Evolutionary conservation across 2,888 invertebrate genomes (phyloP).

Genomic region (Elegia similella): DNA sequence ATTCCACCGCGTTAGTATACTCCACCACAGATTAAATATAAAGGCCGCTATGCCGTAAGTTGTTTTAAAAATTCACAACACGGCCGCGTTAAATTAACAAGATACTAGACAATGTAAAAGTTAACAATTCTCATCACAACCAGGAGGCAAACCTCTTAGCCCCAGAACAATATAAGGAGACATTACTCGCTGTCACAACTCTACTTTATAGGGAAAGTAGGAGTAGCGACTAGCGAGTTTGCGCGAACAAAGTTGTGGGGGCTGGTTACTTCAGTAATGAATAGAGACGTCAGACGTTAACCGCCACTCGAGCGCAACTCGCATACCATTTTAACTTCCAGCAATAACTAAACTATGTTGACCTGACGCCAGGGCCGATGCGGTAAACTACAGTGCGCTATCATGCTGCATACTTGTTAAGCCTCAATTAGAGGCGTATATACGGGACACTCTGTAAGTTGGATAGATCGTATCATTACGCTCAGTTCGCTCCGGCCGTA

Average conservation of each 20-base stretch:
- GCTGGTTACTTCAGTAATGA: slow-evolving; percentile 74
- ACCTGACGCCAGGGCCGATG: slow-evolving; percentile 46
- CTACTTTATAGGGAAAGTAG: slow-evolving; percentile 79
- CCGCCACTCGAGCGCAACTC: slow-evolving; percentile 66
- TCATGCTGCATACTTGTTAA: slow-evolving; percentile 40
- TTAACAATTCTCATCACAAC: slow-evolving; percentile 74
- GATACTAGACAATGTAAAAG: slow-evolving; percentile 60
- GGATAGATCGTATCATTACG: slow-evolving; percentile 51
- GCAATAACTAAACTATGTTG: slow-evolving; percentile 55
- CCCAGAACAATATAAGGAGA: slow-evolving; percentile 79
- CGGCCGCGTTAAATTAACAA: slow-evolving; percentile 54
- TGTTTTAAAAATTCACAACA: slow-evolving; percentile 50
- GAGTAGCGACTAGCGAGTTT: slow-evolving; percentile 64
- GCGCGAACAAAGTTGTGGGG: slow-evolving; percentile 70
- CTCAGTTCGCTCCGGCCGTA: slow-evolving; percentile 38
- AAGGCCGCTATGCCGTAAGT: slow-evolving; percentile 31
- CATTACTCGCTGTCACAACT: slow-evolving; percentile 80
- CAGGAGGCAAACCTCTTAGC: slow-evolving; percentile 76
- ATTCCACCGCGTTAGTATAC: slow-evolving; percentile 33
- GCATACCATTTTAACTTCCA: slow-evolving; percentile 62
- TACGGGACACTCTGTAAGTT: slow-evolving; percentile 33
- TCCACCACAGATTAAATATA: slow-evolving; percentile 35
- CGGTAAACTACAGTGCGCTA: slow-evolving; percentile 37
- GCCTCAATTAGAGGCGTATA: slow-evolving; percentile 32
- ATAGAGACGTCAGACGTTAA: slow-evolving; percentile 72